phyloP scores from a whole-genome alignment of 2,888 invertebrate genomes.

The Eutolmus rufibarbis region DNA sequence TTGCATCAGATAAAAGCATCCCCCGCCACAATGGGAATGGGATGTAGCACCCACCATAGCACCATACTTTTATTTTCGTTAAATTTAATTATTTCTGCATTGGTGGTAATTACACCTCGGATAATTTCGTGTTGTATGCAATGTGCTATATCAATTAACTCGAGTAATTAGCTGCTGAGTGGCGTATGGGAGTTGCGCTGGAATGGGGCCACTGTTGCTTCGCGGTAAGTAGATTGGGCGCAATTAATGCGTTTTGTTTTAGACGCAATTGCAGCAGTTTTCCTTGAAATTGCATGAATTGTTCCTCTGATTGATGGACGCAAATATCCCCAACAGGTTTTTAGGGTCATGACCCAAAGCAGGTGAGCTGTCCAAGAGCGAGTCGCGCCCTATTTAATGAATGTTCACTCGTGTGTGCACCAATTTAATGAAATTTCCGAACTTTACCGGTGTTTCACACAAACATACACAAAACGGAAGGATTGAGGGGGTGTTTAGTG shows the following conservation, averaged over 20 bases:
- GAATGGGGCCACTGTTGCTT: background rate
- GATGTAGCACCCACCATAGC: background rate
- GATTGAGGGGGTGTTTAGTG: background rate
- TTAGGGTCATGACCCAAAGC: background rate
- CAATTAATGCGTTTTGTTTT: background rate
- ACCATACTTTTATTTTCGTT: background rate
- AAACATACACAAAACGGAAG: background rate
- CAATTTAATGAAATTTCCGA: slow-evolving; percentile 13
- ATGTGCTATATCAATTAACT: slow-evolving; percentile 9
- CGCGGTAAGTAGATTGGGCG: background rate
- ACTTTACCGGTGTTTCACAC: background rate
- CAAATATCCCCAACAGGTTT: background rate
- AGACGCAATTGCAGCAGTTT: background rate
- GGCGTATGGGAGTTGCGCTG: background rate
- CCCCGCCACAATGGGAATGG: background rate
- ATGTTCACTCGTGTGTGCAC: background rate
- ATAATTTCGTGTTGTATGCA: background rate
- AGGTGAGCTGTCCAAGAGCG: background rate
- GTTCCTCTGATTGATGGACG: background rate
- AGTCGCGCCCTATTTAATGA: background rate
- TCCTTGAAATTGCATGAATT: background rate
- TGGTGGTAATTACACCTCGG: background rate
- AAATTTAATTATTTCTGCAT: slow-evolving; percentile 18
- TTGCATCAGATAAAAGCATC: background rate
- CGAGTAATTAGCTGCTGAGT: background rate